Evolutionary conservation across 2,113 vertebrate species (phyloP).

Genomic region (Istiophorus platypterus): DNA sequence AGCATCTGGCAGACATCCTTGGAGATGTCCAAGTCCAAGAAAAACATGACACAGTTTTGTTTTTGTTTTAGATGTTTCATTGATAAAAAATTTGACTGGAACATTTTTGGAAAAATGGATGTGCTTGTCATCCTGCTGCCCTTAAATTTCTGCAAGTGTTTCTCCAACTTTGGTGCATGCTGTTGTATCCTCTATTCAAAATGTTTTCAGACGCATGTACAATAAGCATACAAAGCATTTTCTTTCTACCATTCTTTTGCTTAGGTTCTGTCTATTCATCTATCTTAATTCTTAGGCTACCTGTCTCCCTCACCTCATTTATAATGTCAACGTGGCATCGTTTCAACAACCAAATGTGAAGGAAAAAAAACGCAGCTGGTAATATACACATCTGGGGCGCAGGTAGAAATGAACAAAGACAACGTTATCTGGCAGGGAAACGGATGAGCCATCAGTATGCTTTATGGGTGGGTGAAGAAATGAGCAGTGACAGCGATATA

Average conservation of each 20-base stretch:
- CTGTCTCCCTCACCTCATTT: conserved; percentile 26
- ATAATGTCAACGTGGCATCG: conserved; percentile 29
- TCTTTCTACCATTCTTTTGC: neutral
- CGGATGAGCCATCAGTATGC: conserved; percentile 47
- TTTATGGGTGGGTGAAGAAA: conserved; percentile 62
- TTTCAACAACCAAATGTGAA: conserved; percentile 20
- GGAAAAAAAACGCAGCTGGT: neutral
- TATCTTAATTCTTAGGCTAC: conserved; percentile 5
- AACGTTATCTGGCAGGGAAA: conserved; percentile 63
- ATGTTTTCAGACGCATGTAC: neutral
- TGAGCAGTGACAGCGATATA: conserved; percentile 66
- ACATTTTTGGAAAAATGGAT: neutral
- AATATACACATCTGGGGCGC: conserved; percentile 53
- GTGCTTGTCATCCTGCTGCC: neutral
- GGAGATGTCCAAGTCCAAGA: too few species aligned
- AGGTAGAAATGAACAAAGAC: conserved; percentile 69
- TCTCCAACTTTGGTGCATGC: neutral
- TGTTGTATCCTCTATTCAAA: neutral
- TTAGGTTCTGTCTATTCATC: conserved; percentile 7
- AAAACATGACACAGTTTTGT: too few species aligned
- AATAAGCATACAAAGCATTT: conserved; percentile 6
- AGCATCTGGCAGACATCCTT: neutral
- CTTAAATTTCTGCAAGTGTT: neutral
- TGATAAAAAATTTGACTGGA: neutral
- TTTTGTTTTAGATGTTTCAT: too few species aligned